Evolutionary conservation across 1,140 invertebrate species (phyloP), one percentile per base, ranked within the genome.

Genomic region (Phenacoccus solenopsis): DNA sequence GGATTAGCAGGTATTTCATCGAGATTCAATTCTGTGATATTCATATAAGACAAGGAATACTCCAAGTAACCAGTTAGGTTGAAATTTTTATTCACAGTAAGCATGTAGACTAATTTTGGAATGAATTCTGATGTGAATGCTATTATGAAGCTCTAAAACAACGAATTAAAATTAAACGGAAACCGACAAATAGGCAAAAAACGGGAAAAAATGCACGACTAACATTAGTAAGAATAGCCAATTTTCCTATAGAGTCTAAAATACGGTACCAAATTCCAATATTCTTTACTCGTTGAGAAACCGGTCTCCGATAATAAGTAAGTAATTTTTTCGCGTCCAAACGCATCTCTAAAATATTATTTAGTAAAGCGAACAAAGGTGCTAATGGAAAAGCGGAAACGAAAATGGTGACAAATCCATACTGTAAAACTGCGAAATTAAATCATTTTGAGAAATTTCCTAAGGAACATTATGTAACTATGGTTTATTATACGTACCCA

Each of bases 81-180:
- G 22, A 85, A 79, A 77, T 89, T 79, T 24, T 80, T 72, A 59
- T 84, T 86, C 16, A 85, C 82, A 2, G 80, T 78, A 35, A 85
- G 79, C 71, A 81, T 81, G 79, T 98, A 98, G 9, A 98, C 88
- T 59, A 98, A 75, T 64, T 90, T 86, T 13, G 96, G 96, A 72
- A 99, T 93, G 80, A 98, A 96, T 75, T 98, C 94, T 0, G 95
- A 98, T 1, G 96, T 98, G 81, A 99, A 99, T 35, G 96, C 96
- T 76, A 99, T 98, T 68, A 99, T 96, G 76, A 98, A 94, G 68
- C 90, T 96, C 94, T 98, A 78, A 77, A 80, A 81, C 70, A 76
- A 72, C n/a, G n/a, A n/a, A n/a, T n/a, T n/a, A n/a, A n/a, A n/a
- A n/a, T n/a, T n/a, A n/a, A 27, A 75, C 28, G 32, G 56, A 68